Conservation (phyloP, 1,140 invertebrate species). For the Drosophila jambulina region DNA sequence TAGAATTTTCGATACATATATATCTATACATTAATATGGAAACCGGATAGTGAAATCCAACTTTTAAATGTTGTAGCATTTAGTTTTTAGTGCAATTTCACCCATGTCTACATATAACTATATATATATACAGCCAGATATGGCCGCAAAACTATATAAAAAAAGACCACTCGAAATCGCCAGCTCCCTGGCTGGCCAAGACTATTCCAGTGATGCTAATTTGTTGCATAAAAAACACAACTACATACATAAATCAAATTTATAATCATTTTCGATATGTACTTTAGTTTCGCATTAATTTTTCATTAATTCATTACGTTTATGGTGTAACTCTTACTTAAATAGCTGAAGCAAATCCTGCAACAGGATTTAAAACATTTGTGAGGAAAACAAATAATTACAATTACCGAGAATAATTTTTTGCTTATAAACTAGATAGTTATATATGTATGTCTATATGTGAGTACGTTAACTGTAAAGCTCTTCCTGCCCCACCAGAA, state of each 20-base stretch:
- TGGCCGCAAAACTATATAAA: constrained; percentile 35
- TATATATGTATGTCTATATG: constrained; percentile 50
- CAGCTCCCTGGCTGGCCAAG: constrained; percentile 45
- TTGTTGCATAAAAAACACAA: constrained; percentile 74
- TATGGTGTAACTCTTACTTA: constrained; percentile 69
- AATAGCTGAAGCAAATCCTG: constrained; percentile 81
- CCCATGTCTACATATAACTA: constrained; percentile 59
- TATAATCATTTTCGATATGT: constrained; percentile 60
- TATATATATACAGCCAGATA: constrained; percentile 25
- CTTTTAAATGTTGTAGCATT: constrained; percentile 83
- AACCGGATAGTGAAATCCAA: constrained; percentile 43
- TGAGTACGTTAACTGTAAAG: constrained; percentile 62
- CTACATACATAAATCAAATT: constrained; percentile 74
- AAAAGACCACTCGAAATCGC: constrained; percentile 69
- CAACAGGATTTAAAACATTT: constrained; percentile 80
- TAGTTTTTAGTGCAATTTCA: constrained; percentile 83
- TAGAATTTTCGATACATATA: constrained; percentile 65
- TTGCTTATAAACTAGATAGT: constrained; percentile 41
- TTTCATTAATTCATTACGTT: constrained; percentile 47
- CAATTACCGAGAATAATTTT: constrained; percentile 17
- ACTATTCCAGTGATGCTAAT: constrained; percentile 81
- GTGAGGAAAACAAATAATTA: constrained; percentile 29
- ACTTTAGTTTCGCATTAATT: constrained; percentile 56
- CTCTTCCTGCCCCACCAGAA: constrained; percentile 76
- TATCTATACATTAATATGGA: constrained; percentile 35